Base-by-base conservation (phyloP, 2,797 vertebrate genomes). In the Pipistrellus nathusii region DNA sequence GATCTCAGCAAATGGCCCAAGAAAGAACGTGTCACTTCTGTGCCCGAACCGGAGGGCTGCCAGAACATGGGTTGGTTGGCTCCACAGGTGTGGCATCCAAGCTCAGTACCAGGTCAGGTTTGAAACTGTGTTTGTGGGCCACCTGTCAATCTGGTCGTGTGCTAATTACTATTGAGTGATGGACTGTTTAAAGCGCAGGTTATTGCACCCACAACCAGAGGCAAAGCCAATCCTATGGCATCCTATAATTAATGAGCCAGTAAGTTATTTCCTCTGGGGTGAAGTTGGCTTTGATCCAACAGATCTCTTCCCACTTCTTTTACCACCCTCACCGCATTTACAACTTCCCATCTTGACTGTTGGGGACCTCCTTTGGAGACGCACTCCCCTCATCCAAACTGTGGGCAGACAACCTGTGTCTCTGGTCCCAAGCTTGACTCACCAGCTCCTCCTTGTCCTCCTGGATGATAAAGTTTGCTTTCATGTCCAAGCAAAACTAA, bases 161-260 rank as follows among this genome's bases (percentile, higher is more conserved):
- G 55, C 46, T 93, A 82, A 93, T 96, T 86, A 83, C 51, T 85
- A 53, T 3, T 81, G 88, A 94, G 88, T 85, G 89, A 89, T 11
- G 10, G 35, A 48, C 92, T 94, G 78, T 96, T 93, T 91, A 93
- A 95, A 95, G 85, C 82, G 53, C 4, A 72, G 75, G 48, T 62
- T 85, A 35, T 59, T 84, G 68, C 80, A n/a, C 95, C 87, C 92
- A 94, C 92, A 95, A 66, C 80, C 95, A 92, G 80, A 93, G 95
- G 86, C 51, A 91, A 75, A 95, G 90, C 81, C 94, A 94, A 53
- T 81, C 89, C 76, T 32, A n/a, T 25, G 59, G 85, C 76, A 94
- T 92, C 80, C 91, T 90, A 6, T 93, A 93, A 96, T 96, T 96
- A 95, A 94, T 81, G 38, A 90, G 38, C 69, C 78, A 72, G 9